A percentile compares a stretch with the other conserved stretches of the same genome.
Conservation (phyloP, 1,140 invertebrate genomes). For the Zaprionus davidi region DNA sequence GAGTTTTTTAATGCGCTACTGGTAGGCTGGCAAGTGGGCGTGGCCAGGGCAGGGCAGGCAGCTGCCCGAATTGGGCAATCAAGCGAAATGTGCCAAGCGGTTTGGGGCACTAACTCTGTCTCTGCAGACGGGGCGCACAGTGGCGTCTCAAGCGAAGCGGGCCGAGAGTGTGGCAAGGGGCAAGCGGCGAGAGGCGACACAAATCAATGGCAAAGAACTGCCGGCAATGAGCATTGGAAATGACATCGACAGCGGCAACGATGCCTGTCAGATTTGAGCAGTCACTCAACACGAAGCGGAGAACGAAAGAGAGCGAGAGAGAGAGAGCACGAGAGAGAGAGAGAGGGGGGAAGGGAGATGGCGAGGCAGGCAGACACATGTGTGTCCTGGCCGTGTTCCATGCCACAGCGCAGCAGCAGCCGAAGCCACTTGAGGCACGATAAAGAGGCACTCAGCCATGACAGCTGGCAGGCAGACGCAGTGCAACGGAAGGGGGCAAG, state of each 20-base stretch:
- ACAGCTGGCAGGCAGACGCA: constrained; percentile 37
- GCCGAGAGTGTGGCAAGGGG: too few species aligned
- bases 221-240: constrained; percentile 64
- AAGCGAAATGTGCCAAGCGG: constrained; percentile 67
- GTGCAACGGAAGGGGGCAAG: background rate
- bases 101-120: constrained; percentile 36
- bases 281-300: constrained; percentile 51
- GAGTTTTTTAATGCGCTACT: constrained; percentile 58
- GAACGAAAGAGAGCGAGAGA: constrained; percentile 22
- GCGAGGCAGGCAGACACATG: constrained; percentile 2
- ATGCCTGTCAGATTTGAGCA: constrained; percentile 70
- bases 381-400: constrained; percentile 20
- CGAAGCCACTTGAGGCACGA: constrained; percentile 45
- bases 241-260: constrained; percentile 28
- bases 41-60: constrained; percentile 5
- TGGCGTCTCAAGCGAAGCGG: constrained; percentile 4
- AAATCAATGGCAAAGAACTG: constrained; percentile 61
- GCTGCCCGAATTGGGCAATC: constrained; percentile 74
- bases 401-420: background rate
- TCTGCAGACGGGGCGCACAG: background rate
- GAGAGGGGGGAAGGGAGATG: background rate
- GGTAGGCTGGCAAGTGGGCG: constrained; percentile 29
- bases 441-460: constrained; percentile 68
- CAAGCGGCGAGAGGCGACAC: constrained; percentile 26
- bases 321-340: background rate